Evolutionary conservation across 2,888 invertebrate genomes (phyloP), one percentile per base, ranked within the genome.

Genomic region (Byasa hedistus): DNA sequence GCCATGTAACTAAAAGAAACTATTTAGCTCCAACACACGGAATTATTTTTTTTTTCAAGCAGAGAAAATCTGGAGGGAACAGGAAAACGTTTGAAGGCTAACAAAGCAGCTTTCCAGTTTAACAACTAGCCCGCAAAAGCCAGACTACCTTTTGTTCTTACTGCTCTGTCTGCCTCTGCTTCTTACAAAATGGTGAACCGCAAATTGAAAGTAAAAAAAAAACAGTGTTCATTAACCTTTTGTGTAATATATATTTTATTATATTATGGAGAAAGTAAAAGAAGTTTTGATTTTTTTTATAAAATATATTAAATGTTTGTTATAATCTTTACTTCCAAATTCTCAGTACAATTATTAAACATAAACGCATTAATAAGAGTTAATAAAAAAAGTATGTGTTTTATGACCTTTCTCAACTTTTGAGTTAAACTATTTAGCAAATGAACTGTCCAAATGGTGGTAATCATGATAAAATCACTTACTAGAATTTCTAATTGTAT

Each of bases 131-230:
- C 39, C 24, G 61, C 27, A 27, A 27, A 39, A 56, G 44, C 62
- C 44, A 62, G 62, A 56, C 62, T 44, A 27, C 3, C 62, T 57
- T 57, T 62, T 62, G 62, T 62, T 62, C 44, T 56, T n/a, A 0
- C 5, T 19, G 32, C 32, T 39, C 23, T 32, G 23, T 21, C 27
- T 23, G 23, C 10, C 17, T 23, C n/a, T 54, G 10, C 8, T 24
- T 62, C 55, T n/a, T 39, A 21, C 39, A 39, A 62, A 39, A 62
- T 44, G 36, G 39, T 56, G 0, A 55, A 55, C 48, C 44, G 48
- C 44, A 44, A 57, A 57, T 62, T 57, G 48, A 21, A 27, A 19
- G 8, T 24, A 62, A 55, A 44, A 44, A 39, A 24, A 39, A 24
- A 61, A 39, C 21, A 55, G 39, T 24, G 39, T 19, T n/a, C 19